Evolutionary conservation across 2,888 invertebrate genomes (phyloP).

Genomic region (Synanthedon formicaeformis): DNA sequence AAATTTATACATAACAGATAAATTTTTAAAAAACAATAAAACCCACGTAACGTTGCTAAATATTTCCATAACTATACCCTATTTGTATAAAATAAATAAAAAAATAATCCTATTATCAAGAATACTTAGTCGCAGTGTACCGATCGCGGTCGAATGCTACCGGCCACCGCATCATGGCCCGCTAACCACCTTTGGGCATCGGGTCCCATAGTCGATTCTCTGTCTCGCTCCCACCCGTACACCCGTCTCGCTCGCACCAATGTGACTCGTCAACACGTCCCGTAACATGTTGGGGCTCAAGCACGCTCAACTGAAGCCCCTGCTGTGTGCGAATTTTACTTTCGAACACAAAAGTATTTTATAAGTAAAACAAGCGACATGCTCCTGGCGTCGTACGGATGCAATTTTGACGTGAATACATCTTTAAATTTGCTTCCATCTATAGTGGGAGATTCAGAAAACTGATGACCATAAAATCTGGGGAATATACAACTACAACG

Average conservation of each 20-base stretch:
- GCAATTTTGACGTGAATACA: no score
- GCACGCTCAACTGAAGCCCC: slow-evolving; percentile 11
- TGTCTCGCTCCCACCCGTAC: slow-evolving; percentile 15
- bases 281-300: slow-evolving; percentile 11
- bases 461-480: no score
- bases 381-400: no score
- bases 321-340: slow-evolving; percentile 21
- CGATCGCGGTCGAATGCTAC: slow-evolving; percentile 32
- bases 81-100: no score
- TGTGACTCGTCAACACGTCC: slow-evolving; percentile 21
- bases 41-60: no score
- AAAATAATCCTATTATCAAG: slow-evolving; percentile 31
- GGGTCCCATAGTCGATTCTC: slow-evolving; percentile 14
- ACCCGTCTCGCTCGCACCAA: slow-evolving; percentile 14
- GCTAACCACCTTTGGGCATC: slow-evolving; percentile 5
- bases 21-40: no score
- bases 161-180: slow-evolving; percentile 26
- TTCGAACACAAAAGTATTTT: slow-evolving; percentile 27
- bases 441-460: no score
- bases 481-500: no score
- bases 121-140: slow-evolving; percentile 15
- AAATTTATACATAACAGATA: no score
- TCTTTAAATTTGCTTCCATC: no score
- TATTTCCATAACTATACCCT: no score
- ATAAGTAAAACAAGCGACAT: slow-evolving; percentile 15